These are phyloP conservation scores for Acomys russatus DNA, from an alignment of 2,797 vertebrate genomes.

Conservation along the genomic window DNA sequence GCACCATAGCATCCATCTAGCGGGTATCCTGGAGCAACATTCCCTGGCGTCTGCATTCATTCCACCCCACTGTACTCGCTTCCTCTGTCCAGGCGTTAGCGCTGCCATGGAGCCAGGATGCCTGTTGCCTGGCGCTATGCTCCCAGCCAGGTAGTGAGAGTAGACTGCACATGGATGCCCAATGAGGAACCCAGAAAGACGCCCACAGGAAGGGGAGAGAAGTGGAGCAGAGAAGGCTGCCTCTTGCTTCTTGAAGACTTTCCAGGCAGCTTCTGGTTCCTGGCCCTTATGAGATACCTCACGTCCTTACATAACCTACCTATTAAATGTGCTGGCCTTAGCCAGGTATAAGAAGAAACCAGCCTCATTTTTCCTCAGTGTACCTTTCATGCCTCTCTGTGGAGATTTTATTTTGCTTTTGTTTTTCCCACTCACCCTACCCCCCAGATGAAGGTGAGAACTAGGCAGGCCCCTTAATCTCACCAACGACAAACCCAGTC, in stretches of 20 bases:
- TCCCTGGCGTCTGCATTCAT: neutral
- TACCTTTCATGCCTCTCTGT: constrained; percentile 16
- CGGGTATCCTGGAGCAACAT: neutral
- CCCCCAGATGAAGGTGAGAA: neutral
- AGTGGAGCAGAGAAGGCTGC: neutral
- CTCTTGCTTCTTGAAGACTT: constrained; percentile 11
- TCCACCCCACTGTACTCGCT: neutral
- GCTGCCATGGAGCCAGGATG: neutral
- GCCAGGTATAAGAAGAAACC: constrained; percentile 68
- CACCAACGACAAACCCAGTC: neutral
- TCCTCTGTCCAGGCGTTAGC: neutral
- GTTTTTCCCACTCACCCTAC: neutral
- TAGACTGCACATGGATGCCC: neutral
- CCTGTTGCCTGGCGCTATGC: neutral
- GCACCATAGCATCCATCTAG: neutral
- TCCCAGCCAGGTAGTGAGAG: neutral
- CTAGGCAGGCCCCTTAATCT: neutral
- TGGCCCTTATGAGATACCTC: constrained; percentile 45
- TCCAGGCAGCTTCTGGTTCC: constrained; percentile 58
- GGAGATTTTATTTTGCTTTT: neutral
- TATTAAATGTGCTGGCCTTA: constrained; percentile 50
- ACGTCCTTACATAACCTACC: constrained; percentile 71
- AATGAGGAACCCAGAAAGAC: neutral
- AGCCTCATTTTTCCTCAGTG: neutral
- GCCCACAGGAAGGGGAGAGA: neutral